These are phyloP conservation scores for Metalampra italica DNA, from an alignment of 2,888 invertebrate genomes.

Conservation along the genomic window DNA sequence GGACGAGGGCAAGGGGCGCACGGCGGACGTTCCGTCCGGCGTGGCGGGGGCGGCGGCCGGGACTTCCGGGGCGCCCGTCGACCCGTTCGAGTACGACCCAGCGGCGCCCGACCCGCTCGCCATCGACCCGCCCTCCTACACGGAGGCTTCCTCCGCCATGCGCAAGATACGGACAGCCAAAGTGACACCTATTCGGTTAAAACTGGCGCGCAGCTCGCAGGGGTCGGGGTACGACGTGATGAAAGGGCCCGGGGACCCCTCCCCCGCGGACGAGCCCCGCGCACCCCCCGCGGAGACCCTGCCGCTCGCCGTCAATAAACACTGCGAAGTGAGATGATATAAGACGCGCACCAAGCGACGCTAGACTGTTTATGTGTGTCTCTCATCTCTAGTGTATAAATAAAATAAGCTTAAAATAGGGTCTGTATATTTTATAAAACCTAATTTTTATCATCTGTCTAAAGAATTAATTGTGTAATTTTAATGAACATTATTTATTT, in stretches of 20 bases:
- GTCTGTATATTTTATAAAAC: conserved; percentile 48
- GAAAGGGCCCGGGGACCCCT: conserved; percentile 52
- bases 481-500: conserved; percentile 66
- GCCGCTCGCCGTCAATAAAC: conserved; percentile 84
- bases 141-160: conserved; percentile 58
- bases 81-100: conserved; percentile 70
- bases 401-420: conserved; percentile 26
- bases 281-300: conserved; percentile 29
- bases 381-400: conserved; percentile 40
- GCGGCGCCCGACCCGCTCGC: conserved; percentile 66
- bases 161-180: conserved; percentile 81
- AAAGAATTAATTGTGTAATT: conserved; percentile 39
- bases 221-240: conserved; percentile 84
- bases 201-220: conserved; percentile 88
- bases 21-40: conserved; percentile 23
- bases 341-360: conserved; percentile 34
- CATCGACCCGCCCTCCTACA: conserved; percentile 60
- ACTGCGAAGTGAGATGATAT: conserved; percentile 94
- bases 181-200: conserved; percentile 89
- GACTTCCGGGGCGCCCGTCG: conserved; percentile 49
- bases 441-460: conserved; percentile 32
- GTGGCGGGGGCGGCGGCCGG: conserved; percentile 47
- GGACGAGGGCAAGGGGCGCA: conserved; percentile 38
- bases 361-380: conserved; percentile 15
- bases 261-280: conserved; percentile 30